These are phyloP conservation scores for Watsonalla cultraria DNA, from an alignment of 2,888 invertebrate species.

Conservation along the genomic window DNA sequence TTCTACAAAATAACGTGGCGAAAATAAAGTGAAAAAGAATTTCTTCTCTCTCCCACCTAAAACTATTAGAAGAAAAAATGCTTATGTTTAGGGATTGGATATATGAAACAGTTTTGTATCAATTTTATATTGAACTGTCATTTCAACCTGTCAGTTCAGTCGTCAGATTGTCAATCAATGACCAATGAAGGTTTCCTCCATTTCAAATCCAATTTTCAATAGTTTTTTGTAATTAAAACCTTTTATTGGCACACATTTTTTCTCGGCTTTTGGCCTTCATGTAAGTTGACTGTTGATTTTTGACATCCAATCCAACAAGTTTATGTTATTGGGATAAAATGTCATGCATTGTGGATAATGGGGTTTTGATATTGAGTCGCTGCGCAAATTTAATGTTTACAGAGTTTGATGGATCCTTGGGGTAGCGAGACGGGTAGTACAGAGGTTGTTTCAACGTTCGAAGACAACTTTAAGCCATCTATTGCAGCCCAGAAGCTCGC, in stretches of 20 bases:
- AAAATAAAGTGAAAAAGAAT: too few relatives aligned
- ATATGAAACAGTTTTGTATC: too few relatives aligned
- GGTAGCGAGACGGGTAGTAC: conserved; percentile 49
- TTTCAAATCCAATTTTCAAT: neutral
- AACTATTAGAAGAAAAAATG: too few relatives aligned
- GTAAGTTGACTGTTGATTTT: conserved; percentile 21
- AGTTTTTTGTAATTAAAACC: neutral
- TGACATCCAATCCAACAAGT: conserved; percentile 5
- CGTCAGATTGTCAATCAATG: too few relatives aligned
- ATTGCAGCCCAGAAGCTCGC: conserved; percentile 63
- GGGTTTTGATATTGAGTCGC: conserved; percentile 1
- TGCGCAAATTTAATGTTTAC: conserved; percentile 16
- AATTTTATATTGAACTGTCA: too few relatives aligned
- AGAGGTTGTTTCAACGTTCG: conserved; percentile 60
- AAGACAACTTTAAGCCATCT: conserved; percentile 77
- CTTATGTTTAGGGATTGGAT: too few relatives aligned
- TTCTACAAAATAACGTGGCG: too few relatives aligned
- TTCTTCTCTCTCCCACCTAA: too few relatives aligned
- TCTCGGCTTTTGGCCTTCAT: conserved; percentile 25
- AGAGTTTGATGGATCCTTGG: conserved; percentile 77
- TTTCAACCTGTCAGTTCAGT: too few relatives aligned
- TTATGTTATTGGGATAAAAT: neutral
- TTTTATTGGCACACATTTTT: conserved; percentile 2
- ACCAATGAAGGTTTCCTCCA: neutral
- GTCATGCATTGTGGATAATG: conserved; percentile 3